Percentiles rank a stretch among this genome's conserved stretches.
Conservation (phyloP, 2,113 vertebrate genomes). For the Phaetusa simplex region DNA sequence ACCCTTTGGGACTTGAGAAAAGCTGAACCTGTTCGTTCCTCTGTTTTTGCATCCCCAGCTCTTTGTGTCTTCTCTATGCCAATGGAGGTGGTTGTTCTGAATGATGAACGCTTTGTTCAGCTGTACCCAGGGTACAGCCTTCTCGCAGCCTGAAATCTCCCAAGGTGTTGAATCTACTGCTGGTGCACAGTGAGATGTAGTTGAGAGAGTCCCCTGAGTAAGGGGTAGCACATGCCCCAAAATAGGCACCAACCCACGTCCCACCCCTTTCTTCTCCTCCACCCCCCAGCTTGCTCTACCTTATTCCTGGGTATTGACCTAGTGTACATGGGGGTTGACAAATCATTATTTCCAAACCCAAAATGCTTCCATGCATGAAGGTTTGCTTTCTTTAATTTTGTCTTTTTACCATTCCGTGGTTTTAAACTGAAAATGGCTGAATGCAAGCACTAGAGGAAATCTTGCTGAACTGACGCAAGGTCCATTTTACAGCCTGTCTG, state of each 20-base stretch:
- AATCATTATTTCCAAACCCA: neutral
- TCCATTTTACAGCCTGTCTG: neutral
- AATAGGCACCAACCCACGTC: neutral
- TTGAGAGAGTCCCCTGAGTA: neutral
- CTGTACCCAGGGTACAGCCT: neutral
- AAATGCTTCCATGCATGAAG: neutral
- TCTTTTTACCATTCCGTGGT: neutral
- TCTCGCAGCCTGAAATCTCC: neutral
- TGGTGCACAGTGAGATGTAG: neutral
- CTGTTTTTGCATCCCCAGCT: neutral
- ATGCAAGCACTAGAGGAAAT: neutral
- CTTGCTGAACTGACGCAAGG: neutral
- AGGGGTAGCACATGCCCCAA: neutral
- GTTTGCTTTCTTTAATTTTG: neutral
- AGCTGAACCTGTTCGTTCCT: neutral
- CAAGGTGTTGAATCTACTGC: neutral
- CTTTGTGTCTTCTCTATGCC: neutral
- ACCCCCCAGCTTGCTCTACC: neutral
- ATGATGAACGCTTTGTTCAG: neutral
- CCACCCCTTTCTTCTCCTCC: neutral
- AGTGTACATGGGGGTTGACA: neutral
- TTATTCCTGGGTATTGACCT: neutral
- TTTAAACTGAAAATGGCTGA: neutral
- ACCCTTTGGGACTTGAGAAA: neutral
- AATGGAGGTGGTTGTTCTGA: neutral